These are phyloP conservation scores for Xestoiulus laeticollis DNA, from an alignment of 2,888 invertebrate species.

Conservation along the genomic window DNA sequence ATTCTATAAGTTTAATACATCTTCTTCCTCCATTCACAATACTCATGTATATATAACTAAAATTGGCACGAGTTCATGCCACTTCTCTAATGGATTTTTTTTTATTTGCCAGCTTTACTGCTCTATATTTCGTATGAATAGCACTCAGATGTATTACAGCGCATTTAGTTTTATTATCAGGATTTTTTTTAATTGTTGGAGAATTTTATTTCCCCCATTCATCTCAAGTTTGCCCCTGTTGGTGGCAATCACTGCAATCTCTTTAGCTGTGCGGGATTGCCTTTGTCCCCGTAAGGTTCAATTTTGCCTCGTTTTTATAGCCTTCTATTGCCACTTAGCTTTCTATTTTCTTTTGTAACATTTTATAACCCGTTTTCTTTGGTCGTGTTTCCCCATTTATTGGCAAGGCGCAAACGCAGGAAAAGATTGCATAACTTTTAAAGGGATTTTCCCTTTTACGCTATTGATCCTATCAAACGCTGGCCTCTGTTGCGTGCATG, in stretches of 20 bases:
- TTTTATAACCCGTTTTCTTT: conserved; percentile 5
- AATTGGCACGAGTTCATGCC: neutral
- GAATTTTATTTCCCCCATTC: neutral
- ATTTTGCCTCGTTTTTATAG: neutral
- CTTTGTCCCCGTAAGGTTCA: neutral
- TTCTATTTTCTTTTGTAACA: conserved; percentile 34
- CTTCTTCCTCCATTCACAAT: too few species aligned
- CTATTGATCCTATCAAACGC: neutral
- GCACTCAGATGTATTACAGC: neutral
- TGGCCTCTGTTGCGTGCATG: neutral
- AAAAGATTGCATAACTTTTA: neutral
- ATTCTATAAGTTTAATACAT: too few species aligned
- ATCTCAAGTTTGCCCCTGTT: neutral
- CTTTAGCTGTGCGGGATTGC: neutral
- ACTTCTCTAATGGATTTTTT: neutral
- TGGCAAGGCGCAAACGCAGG: neutral
- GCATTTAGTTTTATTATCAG: neutral
- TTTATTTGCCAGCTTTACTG: neutral
- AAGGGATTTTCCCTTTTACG: neutral
- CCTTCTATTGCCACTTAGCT: conserved; percentile 1
- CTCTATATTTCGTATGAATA: neutral
- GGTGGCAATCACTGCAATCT: neutral
- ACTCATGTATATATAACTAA: too few species aligned
- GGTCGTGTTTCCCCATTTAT: neutral
- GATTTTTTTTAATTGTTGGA: conserved; percentile 20